Conservation (phyloP, 92 coral and sea anemone species). For the Porites evermanni region DNA sequence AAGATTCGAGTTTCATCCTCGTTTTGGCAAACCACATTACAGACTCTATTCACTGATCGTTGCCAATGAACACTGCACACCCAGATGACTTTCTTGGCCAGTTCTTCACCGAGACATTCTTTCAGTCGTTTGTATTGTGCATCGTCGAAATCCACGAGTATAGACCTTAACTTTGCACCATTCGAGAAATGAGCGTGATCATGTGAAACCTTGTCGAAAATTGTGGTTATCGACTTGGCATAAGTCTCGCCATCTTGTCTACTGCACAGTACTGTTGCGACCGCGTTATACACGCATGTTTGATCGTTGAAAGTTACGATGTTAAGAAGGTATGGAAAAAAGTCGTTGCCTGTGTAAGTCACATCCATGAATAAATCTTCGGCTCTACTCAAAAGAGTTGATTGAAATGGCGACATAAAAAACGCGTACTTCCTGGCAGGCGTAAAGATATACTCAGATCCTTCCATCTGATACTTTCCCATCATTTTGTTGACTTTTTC, state of each 20-base stretch:
- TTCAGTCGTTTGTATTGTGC: conserved; percentile 62
- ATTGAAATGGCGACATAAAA: conserved; percentile 61
- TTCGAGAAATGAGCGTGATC: conserved; percentile 37
- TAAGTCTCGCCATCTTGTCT: conserved; percentile 62
- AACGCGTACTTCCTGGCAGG: conserved; percentile 62
- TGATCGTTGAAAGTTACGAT: conserved; percentile 38
- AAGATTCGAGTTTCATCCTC: conserved; percentile 43
- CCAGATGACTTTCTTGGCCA: conserved; percentile 56
- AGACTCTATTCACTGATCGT: conserved; percentile 63
- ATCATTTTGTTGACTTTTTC: conserved; percentile 48
- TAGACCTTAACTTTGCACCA: conserved; percentile 51
- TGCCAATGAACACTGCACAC: conserved; percentile 70
- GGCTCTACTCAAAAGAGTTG: conserved; percentile 46
- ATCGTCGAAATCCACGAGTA: conserved; percentile 67
- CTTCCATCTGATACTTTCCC: conserved; percentile 66
- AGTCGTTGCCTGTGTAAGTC: conserved; percentile 45
- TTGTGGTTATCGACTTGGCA: conserved; percentile 34
- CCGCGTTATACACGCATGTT: conserved; percentile 36
- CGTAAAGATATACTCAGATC: conserved; percentile 50
- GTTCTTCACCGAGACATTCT: conserved; percentile 43
- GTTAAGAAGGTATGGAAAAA: conserved; percentile 48
- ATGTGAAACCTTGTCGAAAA: conserved; percentile 44
- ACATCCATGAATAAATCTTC: conserved; percentile 42
- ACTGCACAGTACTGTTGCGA: conserved; percentile 56
- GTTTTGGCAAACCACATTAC: conserved; percentile 44